phyloP scores from a whole-genome alignment of 2,888 invertebrate species.

The Hemithea aestivaria region DNA sequence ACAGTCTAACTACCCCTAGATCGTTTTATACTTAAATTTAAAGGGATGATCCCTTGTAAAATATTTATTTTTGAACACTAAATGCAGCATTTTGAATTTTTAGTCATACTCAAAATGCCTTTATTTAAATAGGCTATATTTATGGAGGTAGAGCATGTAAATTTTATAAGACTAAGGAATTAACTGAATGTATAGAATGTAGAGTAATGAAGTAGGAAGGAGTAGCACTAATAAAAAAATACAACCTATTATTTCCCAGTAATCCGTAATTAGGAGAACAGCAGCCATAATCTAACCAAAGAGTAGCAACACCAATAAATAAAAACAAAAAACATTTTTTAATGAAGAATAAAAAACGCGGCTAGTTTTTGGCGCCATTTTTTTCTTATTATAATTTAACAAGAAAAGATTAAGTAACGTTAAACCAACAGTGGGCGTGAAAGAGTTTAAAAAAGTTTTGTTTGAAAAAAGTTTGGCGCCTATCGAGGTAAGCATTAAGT shows the following conservation, averaged over 20 bases:
- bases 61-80: too few species aligned
- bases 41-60: too few species aligned
- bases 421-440: constrained; percentile 71
- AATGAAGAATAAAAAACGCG: constrained; percentile 38
- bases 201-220: too few species aligned
- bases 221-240: constrained; percentile 7
- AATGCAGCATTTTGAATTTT: too few species aligned
- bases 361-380: constrained; percentile 53
- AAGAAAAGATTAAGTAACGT: constrained; percentile 59
- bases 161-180: too few species aligned
- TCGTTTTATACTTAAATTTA: too few species aligned
- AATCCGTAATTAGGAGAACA: constrained; percentile 39
- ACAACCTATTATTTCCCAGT: constrained; percentile 30
- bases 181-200: too few species aligned
- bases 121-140: too few species aligned
- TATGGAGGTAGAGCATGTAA: too few species aligned
- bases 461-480: constrained; percentile 39
- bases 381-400: constrained; percentile 43
- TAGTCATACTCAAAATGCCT: too few species aligned
- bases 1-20: too few species aligned
- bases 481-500: constrained; percentile 25
- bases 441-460: constrained; percentile 45
- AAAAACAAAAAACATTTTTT: too few species aligned
- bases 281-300: constrained; percentile 36
- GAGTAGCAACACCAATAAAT: constrained; percentile 47